Base-by-base conservation (phyloP, 2,797 vertebrate species). In the Anolis apletophallus region DNA sequence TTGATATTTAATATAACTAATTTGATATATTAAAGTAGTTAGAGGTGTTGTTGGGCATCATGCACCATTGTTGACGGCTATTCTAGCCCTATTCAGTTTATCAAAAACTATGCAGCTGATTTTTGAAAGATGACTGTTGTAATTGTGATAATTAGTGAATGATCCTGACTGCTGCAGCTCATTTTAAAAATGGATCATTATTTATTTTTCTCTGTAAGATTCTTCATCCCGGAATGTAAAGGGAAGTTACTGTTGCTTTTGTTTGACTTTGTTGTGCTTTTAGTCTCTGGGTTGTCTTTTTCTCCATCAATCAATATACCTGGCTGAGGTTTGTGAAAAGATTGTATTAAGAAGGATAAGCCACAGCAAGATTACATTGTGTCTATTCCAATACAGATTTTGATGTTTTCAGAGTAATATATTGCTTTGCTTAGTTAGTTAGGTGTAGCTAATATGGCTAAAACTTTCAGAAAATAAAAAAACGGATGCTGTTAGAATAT, bases 351-450 rank as follows among this genome's bases (percentile, higher is more conserved):
- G 52, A 19, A 54, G 61, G 55, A 6, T 73, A 87, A 87, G 21
- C 17, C 83, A 16, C 32, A 91, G 26, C 17, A 91, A 83, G 57
- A 74, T 50, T 83, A 79, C 85, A 2, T 61, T 87, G 81, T 84
- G 74, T 75, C 14, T 57, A 17, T 79, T 36, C 36, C 73, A 3
- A 32, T 57, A 79, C 40, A 69, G 29, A 75, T 67, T 67, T 59
- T 52, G 5, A 76, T 36, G 3, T n/a, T 75, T 72, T 72, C 14
- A 57, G 7, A 17, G 5, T 36, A 12, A 14, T 13, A 67, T 34
- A 26, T 34, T 59, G 52, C 29, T 67, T 8, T 3, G 46, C 21
- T 1, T 21, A 84, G 21, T 76, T 67, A 19, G 40, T 83, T 82
- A 40, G 40, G 40, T 40, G 59, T 86, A 85, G 29, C 1, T 89